phyloP scores from a whole-genome alignment of 2,888 invertebrate species.

The Deilephila elpenor region DNA sequence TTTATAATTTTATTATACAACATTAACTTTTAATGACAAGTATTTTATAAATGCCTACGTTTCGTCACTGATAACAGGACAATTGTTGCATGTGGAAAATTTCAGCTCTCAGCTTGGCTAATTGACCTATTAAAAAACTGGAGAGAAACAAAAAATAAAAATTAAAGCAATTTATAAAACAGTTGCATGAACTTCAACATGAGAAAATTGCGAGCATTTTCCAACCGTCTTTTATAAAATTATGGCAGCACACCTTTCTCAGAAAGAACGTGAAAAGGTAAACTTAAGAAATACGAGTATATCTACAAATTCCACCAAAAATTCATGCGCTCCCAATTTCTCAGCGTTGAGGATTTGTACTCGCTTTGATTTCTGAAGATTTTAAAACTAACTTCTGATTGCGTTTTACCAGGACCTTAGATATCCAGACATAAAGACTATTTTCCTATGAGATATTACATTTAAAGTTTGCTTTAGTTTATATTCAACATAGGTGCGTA shows the following conservation, averaged over 20 bases:
- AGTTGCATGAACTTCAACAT: not conserved
- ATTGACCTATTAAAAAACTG: too few species aligned
- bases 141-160: not conserved
- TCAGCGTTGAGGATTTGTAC: constrained; percentile 13
- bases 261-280: not conserved
- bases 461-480: not conserved
- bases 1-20: too few species aligned
- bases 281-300: not conserved
- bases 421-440: not conserved
- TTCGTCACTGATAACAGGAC: too few species aligned
- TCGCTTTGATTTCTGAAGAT: constrained; percentile 6
- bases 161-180: not conserved
- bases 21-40: too few species aligned
- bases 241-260: not conserved
- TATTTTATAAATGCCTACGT: too few species aligned
- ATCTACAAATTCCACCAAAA: constrained; percentile 5
- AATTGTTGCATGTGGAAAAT: too few species aligned
- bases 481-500: constrained; percentile 8
- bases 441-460: not conserved
- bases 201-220: not conserved
- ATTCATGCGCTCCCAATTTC: constrained; percentile 2
- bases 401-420: not conserved
- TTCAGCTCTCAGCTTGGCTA: too few species aligned
- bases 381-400: not conserved
- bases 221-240: not conserved